A percentile compares a stretch with the other conserved stretches of the same genome.
These are phyloP conservation scores for Marasmarcha lunaedactyla DNA, from an alignment of 2,888 invertebrate species.

Conservation along the genomic window DNA sequence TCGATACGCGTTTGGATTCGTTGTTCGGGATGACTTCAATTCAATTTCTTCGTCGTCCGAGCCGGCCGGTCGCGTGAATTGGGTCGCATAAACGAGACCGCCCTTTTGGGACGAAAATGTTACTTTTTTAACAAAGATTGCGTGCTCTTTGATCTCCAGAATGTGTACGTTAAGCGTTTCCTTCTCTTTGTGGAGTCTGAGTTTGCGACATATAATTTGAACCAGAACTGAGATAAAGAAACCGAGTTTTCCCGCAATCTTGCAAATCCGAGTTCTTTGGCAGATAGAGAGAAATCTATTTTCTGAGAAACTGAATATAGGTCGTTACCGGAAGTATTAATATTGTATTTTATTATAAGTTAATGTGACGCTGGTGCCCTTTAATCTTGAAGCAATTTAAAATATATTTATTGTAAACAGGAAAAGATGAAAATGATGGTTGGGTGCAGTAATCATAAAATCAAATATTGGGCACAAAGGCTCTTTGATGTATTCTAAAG, in stretches of 20 bases:
- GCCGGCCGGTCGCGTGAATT: conserved; percentile 64
- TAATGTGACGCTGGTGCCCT: too few species aligned
- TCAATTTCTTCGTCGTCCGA: conserved; percentile 64
- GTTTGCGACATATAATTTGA: conserved; percentile 21
- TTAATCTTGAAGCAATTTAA: too few species aligned
- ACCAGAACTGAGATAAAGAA: background rate
- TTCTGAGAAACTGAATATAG: too few species aligned
- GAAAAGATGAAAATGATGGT: too few species aligned
- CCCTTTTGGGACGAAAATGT: conserved; percentile 68
- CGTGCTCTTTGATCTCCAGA: conserved; percentile 65
- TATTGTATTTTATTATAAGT: too few species aligned
- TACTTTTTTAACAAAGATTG: conserved; percentile 68
- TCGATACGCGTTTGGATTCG: conserved; percentile 69
- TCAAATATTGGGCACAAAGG: too few species aligned
- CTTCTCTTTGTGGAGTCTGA: conserved; percentile 56
- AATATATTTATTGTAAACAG: too few species aligned
- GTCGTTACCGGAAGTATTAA: too few species aligned
- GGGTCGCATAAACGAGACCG: conserved; percentile 69
- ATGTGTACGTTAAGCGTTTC: conserved; percentile 67
- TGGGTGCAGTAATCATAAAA: too few species aligned
- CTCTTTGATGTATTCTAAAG: too few species aligned
- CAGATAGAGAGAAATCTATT: too few species aligned
- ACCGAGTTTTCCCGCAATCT: background rate
- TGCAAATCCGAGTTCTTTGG: background rate
- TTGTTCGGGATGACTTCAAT: conserved; percentile 61